Conservation (phyloP, 2,797 vertebrate genomes). For the Gorsachius magnificus region DNA sequence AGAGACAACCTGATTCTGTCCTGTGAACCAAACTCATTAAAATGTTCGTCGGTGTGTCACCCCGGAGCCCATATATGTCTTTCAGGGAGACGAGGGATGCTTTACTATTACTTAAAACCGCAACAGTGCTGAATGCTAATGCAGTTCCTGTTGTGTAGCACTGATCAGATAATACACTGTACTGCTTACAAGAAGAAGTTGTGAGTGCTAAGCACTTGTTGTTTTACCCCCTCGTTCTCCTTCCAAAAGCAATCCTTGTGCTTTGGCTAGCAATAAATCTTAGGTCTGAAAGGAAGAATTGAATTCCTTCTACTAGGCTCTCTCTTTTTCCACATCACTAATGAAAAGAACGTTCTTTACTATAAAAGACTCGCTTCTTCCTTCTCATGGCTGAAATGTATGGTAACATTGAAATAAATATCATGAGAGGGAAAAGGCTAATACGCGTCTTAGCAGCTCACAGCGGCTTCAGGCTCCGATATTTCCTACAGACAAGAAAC, state of each 20-base stretch:
- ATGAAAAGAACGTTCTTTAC: not conserved
- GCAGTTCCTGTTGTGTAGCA: slow-evolving; percentile 55
- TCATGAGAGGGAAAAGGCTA: not conserved
- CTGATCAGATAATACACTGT: slow-evolving; percentile 50
- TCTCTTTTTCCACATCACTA: not conserved
- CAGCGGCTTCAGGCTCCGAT: not conserved
- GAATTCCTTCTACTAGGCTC: not conserved
- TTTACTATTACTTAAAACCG: slow-evolving; percentile 54
- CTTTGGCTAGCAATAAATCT: not conserved
- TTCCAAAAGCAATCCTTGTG: not conserved
- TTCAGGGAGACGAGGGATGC: not conserved
- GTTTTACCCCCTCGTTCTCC: not conserved
- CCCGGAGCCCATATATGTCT: not conserved
- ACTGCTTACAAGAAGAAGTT: slow-evolving; percentile 1
- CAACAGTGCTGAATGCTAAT: slow-evolving; percentile 45
- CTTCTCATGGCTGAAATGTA: not conserved
- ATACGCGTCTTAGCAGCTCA: not conserved
- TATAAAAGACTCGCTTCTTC: not conserved
- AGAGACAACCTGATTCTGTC: not conserved
- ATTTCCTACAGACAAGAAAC: not conserved
- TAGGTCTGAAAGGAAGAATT: not conserved
- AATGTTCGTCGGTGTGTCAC: not conserved
- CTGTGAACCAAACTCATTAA: not conserved
- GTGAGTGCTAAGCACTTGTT: slow-evolving; percentile 6
- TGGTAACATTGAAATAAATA: not conserved